Percentiles rank a stretch among this genome's conserved stretches.
Conservation (phyloP, 2,797 vertebrate genomes). For the Gallirallus australis region DNA sequence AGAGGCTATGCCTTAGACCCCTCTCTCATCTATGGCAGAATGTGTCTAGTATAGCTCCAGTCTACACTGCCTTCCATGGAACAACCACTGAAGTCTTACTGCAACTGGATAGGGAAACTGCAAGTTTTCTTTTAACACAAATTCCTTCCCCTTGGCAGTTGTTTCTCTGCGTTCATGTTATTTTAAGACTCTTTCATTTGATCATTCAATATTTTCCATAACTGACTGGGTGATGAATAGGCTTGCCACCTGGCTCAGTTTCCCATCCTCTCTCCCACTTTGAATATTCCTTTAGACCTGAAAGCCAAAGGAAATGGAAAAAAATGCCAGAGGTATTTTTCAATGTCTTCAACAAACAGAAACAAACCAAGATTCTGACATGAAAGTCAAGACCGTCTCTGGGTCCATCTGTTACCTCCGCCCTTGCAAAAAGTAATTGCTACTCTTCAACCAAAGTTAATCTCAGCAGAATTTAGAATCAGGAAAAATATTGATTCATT, state of each 20-base stretch:
- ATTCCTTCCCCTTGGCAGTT: slow-evolving; percentile 22
- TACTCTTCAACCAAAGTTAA: slow-evolving; percentile 20
- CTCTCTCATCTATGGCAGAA: neutral
- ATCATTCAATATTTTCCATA: slow-evolving; percentile 69
- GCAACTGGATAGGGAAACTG: neutral
- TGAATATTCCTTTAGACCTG: slow-evolving; percentile 35
- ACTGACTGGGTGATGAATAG: slow-evolving; percentile 58
- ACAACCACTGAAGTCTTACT: neutral
- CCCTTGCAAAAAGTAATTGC: slow-evolving; percentile 1
- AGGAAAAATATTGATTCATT: slow-evolving; percentile 27
- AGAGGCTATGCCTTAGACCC: neutral
- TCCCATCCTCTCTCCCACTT: neutral
- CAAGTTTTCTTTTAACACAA: slow-evolving; percentile 45
- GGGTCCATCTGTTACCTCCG: slow-evolving; percentile 2
- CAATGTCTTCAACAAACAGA: slow-evolving; percentile 49
- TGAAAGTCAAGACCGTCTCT: slow-evolving; percentile 22
- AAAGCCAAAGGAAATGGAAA: slow-evolving; percentile 63
- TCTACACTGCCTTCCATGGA: neutral
- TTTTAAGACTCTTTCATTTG: slow-evolving; percentile 63
- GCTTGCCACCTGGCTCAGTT: slow-evolving; percentile 57
- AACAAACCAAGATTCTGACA: neutral
- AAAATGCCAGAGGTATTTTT: slow-evolving; percentile 37
- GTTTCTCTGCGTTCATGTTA: slow-evolving; percentile 53
- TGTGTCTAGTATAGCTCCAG: neutral
- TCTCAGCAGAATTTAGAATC: slow-evolving; percentile 32